phyloP scores from a whole-genome alignment of 1,140 invertebrate species.

The Aricia agestis region DNA sequence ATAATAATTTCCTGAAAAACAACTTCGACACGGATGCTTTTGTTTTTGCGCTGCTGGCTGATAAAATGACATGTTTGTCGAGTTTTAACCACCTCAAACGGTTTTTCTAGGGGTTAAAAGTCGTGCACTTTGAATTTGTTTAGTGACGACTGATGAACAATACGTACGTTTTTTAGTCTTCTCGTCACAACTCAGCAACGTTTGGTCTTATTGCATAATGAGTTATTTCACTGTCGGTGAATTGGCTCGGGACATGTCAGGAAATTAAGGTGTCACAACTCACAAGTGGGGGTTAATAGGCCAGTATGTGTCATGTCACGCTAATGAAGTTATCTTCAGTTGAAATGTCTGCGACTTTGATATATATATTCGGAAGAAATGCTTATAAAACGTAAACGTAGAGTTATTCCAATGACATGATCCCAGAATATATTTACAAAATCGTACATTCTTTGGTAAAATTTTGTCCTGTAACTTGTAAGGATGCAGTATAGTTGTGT shows the following conservation, averaged over 20 bases:
- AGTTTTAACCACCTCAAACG: neutral
- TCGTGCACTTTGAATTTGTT: neutral
- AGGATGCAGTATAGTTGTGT: no score
- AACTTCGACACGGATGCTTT: neutral
- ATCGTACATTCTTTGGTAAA: no score
- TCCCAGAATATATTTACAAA: no score
- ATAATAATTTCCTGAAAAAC: conserved; percentile 14
- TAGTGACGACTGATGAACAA: neutral
- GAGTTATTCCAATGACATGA: no score
- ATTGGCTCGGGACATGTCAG: conserved; percentile 1
- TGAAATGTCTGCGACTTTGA: neutral
- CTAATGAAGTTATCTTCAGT: neutral
- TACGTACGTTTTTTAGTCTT: neutral
- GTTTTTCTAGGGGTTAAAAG: neutral
- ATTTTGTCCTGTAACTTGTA: no score
- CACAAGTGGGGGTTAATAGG: conserved; percentile 1
- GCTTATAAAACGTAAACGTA: no score
- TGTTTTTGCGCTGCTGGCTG: neutral
- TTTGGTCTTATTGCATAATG: neutral
- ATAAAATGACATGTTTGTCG: neutral
- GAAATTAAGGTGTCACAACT: conserved; percentile 15
- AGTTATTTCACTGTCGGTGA: conserved; percentile 12
- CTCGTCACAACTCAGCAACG: neutral
- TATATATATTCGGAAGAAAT: neutral
- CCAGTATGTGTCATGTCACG: neutral